Conservation (phyloP, 2,888 invertebrate genomes). For the Lagria hirta region DNA sequence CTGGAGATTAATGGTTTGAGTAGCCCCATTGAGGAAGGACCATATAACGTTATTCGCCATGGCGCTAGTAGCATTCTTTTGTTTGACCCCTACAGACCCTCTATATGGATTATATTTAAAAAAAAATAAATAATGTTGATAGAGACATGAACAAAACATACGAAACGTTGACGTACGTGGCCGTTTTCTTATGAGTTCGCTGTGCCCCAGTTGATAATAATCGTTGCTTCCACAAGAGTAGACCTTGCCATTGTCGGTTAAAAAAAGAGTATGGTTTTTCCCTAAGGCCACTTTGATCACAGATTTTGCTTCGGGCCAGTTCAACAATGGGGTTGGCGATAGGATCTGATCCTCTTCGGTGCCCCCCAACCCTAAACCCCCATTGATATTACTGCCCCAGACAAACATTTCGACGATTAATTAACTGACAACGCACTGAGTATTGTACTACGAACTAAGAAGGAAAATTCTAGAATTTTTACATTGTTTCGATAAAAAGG, state of each 20-base stretch:
- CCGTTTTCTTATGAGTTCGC: conserved; percentile 64
- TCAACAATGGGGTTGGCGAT: conserved; percentile 62
- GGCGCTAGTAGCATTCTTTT: no score
- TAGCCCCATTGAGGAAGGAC: no score
- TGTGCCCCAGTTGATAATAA: conserved; percentile 85
- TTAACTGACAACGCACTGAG: no score
- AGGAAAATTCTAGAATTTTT: no score
- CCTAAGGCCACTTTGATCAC: conserved; percentile 71
- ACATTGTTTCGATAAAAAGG: no score
- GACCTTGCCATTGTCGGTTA: conserved; percentile 75
- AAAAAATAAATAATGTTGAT: no score
- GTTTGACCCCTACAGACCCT: not conserved
- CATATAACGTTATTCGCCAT: no score
- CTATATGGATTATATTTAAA: no score
- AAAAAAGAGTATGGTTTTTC: conserved; percentile 76
- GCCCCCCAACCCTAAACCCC: conserved; percentile 77
- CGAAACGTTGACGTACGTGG: conserved; percentile 67
- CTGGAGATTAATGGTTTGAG: no score
- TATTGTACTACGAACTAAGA: no score
- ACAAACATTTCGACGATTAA: conserved; percentile 58
- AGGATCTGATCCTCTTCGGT: conserved; percentile 71
- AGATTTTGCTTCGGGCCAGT: conserved; percentile 62
- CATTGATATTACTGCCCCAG: conserved; percentile 78
- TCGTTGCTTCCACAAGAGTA: conserved; percentile 94
- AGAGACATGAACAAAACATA: conserved; percentile 50